Base-by-base conservation (phyloP, 1,140 invertebrate species). In the Ladona fulva region DNA sequence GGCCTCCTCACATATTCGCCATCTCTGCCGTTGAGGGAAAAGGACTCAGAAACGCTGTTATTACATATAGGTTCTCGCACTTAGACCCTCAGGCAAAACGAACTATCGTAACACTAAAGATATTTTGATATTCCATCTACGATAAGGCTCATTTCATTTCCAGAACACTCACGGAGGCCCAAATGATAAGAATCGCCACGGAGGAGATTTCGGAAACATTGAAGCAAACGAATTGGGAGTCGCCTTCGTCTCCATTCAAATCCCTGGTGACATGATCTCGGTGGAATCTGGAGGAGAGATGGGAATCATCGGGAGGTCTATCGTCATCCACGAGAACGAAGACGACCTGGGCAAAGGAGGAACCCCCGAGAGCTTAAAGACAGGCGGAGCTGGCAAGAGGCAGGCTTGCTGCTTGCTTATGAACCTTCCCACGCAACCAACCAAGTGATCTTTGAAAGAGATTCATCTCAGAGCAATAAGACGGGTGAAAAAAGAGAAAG, bases 141-240 rank as follows among this genome's bases (percentile, higher is more conserved):
- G 29, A 37, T 37, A 37, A 8, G 29, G 29, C 29, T 12, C 52
- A 19, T 22, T 66, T 66, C 24, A 66, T 76, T 82, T 80, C 0
- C 80, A 84, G 83, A 76, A 78, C 11, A 78, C 80, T 11, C 89
- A 90, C 82, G 89, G 87, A 24, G 86, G 80, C 5, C 87, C 87
- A 25, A 80, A 74, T 37, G 87, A 87, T 80, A 79, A 82, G 24
- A 82, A 82, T n/a, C 84, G 88, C 78, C 89, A 90, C 81, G 85
- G 84, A 76, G 89, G 89, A 22, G 89, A 90, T 82, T 81, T 90
- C 22, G 89, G 89, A 3, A 90, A 89, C 82, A 84, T 90, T 25
- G 78, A 78, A 25, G 86, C 87, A 29, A 83, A 81, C 75, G 81
- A 80, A 7, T 80, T 85, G 78, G 86, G 86, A 12, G 76, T 82